These are phyloP conservation scores for Mesitornis unicolor DNA, from an alignment of 2,113 vertebrate genomes.

Conservation along the genomic window DNA sequence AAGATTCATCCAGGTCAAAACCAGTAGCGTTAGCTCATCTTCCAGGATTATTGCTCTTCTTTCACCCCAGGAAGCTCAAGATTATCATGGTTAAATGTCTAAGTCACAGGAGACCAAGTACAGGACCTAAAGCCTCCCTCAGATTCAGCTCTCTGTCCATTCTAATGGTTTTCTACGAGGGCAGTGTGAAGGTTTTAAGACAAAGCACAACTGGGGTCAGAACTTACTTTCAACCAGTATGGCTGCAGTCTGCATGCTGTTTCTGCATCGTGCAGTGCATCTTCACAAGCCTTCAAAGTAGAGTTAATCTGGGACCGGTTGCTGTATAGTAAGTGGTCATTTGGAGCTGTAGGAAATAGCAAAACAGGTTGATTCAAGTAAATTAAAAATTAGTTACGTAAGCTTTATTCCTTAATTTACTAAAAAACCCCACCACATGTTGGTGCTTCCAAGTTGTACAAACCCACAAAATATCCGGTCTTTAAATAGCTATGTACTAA, in stretches of 20 bases:
- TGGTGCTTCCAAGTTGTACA: background rate
- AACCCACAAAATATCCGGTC: background rate
- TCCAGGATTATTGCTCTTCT: background rate
- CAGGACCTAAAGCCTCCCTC: background rate
- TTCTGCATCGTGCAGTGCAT: constrained; percentile 84
- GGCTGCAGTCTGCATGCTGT: constrained; percentile 86
- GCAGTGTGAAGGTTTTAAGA: background rate
- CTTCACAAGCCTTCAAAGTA: constrained; percentile 82
- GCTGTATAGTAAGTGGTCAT: constrained; percentile 87
- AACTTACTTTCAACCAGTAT: constrained; percentile 86
- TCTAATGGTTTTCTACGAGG: fast-evolving
- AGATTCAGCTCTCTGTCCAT: background rate
- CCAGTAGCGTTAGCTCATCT: background rate
- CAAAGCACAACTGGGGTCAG: background rate
- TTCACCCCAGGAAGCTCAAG: background rate
- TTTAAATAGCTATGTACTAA: background rate
- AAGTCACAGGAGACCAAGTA: background rate
- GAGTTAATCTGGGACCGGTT: constrained; percentile 91
- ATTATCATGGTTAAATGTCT: background rate
- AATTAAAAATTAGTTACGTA: background rate
- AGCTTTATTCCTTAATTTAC: too few species aligned
- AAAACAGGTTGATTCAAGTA: background rate
- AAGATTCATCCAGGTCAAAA: background rate
- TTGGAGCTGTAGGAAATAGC: constrained; percentile 76
- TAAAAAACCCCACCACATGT: too few species aligned